Conservation (phyloP, 2,888 invertebrate genomes). For the Anthrax anthrax region DNA sequence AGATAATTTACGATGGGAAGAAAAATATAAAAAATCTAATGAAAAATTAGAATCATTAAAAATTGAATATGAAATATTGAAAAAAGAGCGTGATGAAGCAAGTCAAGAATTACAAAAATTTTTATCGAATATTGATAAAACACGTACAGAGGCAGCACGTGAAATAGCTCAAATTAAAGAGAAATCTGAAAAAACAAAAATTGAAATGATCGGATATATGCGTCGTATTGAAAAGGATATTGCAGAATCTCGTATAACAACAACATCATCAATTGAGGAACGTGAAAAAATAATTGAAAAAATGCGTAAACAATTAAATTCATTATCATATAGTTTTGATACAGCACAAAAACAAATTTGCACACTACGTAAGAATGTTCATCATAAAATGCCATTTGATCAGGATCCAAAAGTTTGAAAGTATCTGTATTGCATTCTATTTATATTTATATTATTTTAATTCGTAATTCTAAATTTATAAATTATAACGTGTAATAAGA, state of each 20-base stretch:
- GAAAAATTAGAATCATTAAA: constrained; percentile 20
- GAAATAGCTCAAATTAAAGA: constrained; percentile 27
- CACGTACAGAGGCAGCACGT: constrained; percentile 23
- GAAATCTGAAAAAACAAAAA: constrained; percentile 25
- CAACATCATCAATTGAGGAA: constrained; percentile 25
- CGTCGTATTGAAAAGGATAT: constrained; percentile 30
- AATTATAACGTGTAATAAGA: no score
- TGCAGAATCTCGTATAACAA: constrained; percentile 27
- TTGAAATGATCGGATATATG: constrained; percentile 26
- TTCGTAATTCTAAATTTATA: no score
- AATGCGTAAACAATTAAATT: constrained; percentile 27
- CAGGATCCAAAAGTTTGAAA: no score
- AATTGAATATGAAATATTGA: constrained; percentile 20
- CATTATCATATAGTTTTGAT: constrained; percentile 29
- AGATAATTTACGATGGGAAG: constrained; percentile 16
- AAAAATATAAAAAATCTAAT: constrained; percentile 22
- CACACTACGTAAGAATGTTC: constrained; percentile 17
- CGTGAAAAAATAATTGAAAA: constrained; percentile 29
- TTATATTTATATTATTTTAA: no score
- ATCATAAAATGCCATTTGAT: no score
- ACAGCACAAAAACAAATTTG: constrained; percentile 32
- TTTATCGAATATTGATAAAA: constrained; percentile 21
- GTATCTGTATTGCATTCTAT: no score
- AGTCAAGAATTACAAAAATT: constrained; percentile 15
- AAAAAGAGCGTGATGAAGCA: constrained; percentile 16